These are phyloP conservation scores for Barnardius zonarius DNA, from an alignment of 2,113 vertebrate genomes.

Conservation along the genomic window DNA sequence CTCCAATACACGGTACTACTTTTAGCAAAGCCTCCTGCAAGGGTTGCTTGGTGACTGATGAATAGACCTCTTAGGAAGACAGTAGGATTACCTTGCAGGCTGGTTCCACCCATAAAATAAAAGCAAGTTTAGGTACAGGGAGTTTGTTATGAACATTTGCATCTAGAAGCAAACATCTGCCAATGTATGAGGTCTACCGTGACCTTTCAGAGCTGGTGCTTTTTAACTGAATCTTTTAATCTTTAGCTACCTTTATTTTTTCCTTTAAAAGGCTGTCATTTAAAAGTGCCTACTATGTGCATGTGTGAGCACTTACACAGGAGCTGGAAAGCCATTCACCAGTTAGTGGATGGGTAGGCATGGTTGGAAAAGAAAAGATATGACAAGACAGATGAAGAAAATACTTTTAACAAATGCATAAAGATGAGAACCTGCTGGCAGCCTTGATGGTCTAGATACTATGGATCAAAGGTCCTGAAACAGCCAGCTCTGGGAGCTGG, in stretches of 20 bases:
- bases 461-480: neutral
- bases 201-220: neutral
- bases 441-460: neutral
- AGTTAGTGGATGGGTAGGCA: neutral
- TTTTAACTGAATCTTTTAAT: neutral
- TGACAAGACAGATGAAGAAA: neutral
- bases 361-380: no score
- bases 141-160: neutral
- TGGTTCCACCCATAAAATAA: neutral
- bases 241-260: neutral
- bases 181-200: neutral
- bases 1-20: neutral
- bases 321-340: neutral
- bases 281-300: neutral
- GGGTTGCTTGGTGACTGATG: neutral
- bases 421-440: neutral
- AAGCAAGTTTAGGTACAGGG: neutral
- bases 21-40: neutral
- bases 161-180: neutral
- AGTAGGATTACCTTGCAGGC: neutral
- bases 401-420: neutral
- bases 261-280: neutral
- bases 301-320: accelerated
- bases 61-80: neutral
- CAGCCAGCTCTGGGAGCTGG: neutral